Percentiles rank a stretch among this genome's conserved stretches.
Evolutionary conservation across 2,113 vertebrate genomes (phyloP).

Genomic region (Fulmarus glacialis): DNA sequence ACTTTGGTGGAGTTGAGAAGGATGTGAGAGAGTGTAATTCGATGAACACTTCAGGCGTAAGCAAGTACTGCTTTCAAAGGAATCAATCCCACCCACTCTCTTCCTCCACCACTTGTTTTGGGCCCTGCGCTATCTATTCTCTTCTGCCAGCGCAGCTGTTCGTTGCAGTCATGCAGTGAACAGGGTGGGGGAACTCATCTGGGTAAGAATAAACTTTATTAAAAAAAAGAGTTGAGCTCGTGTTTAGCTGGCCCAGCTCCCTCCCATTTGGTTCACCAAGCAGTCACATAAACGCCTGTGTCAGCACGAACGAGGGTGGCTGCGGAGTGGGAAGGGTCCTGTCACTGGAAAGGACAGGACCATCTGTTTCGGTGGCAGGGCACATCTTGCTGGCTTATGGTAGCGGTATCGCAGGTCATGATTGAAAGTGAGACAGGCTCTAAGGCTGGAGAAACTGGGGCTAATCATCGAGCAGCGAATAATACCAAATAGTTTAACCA

Average conservation of each 20-base stretch:
- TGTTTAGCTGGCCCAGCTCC: neutral
- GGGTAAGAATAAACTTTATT: neutral
- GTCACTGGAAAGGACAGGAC: neutral
- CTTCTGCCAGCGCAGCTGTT: constrained; percentile 45
- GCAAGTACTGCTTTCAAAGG: neutral
- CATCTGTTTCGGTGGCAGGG: neutral
- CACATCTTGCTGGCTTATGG: neutral
- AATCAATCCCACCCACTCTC: constrained; percentile 3
- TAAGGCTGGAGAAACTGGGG: neutral
- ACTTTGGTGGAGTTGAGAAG: neutral
- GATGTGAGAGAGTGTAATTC: neutral
- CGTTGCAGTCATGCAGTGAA: neutral
- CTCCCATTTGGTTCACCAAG: neutral
- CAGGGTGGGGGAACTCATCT: constrained; percentile 38
- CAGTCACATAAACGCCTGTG: neutral
- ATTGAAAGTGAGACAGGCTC: neutral
- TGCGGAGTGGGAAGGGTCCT: neutral
- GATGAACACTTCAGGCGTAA: neutral
- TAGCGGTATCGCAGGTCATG: neutral
- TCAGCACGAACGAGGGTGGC: neutral
- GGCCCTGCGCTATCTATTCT: neutral
- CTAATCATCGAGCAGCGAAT: neutral
- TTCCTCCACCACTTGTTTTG: neutral
- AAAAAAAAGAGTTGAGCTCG: neutral
- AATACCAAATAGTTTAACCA: neutral